A percentile compares a stretch with the other conserved stretches of the same genome.
Conservation (phyloP, 2,888 invertebrate genomes). For the Aproaerema taeniolella region DNA sequence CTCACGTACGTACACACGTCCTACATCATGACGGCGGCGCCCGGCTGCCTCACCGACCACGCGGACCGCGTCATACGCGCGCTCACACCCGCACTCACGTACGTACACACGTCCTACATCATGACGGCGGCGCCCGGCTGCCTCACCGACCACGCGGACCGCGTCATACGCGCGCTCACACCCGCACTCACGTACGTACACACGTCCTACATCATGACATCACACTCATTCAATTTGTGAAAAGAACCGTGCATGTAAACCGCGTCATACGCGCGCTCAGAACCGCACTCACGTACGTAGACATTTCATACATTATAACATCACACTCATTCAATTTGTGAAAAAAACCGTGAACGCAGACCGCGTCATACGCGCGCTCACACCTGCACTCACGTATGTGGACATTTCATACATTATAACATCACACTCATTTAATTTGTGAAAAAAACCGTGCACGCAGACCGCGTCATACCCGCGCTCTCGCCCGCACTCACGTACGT, state of each 20-base stretch:
- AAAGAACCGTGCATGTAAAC: conserved; percentile 73
- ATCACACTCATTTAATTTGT: too few species aligned
- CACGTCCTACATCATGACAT: neutral
- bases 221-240: too few species aligned
- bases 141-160: conserved; percentile 80
- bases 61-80: conserved; percentile 91
- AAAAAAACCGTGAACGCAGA: too few species aligned
- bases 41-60: conserved; percentile 84
- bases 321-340: too few species aligned
- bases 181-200: conserved; percentile 83
- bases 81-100: conserved; percentile 89
- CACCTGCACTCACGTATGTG: too few species aligned
- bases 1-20: conserved; percentile 78
- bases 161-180: conserved; percentile 91
- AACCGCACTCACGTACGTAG: conserved; percentile 83
- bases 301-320: too few species aligned
- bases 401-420: too few species aligned
- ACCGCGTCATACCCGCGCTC: too few species aligned
- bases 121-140: conserved; percentile 95
- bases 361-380: neutral
- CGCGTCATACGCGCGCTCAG: conserved; percentile 93
- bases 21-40: conserved; percentile 77
- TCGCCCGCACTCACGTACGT: too few species aligned
- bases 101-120: conserved; percentile 25
- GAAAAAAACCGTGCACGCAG: too few species aligned